These are phyloP conservation scores for Chelon auratus DNA, from an alignment of 2,797 vertebrate species.

Conservation along the genomic window DNA sequence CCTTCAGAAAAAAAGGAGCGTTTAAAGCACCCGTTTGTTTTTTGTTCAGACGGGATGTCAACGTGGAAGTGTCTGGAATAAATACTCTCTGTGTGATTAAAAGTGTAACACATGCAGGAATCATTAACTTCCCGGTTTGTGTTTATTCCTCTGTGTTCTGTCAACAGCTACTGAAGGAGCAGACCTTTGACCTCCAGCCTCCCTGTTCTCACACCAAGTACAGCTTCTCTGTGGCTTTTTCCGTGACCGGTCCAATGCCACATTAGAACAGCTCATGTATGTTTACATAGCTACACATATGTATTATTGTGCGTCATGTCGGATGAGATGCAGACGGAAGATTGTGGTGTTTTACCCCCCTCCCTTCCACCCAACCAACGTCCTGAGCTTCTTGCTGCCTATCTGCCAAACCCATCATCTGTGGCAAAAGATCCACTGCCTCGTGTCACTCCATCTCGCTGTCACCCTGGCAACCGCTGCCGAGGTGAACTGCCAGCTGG, in stretches of 20 bases:
- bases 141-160: constrained; percentile 29
- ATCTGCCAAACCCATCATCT: constrained; percentile 92
- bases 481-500: constrained; percentile 89
- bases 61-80: background rate
- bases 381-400: constrained; percentile 77
- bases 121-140: constrained; percentile 60
- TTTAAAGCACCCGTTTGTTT: background rate
- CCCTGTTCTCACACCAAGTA: constrained; percentile 5
- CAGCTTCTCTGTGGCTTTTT: background rate
- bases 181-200: constrained; percentile 51
- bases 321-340: constrained; percentile 12
- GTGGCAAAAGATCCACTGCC: constrained; percentile 86
- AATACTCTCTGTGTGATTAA: background rate
- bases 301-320: background rate
- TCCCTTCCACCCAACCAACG: constrained; percentile 20
- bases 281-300: background rate
- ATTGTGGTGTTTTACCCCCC: background rate
- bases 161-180: constrained; percentile 16
- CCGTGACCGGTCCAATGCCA: background rate
- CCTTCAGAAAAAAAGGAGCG: background rate
- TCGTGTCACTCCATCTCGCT: constrained; percentile 83
- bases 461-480: constrained; percentile 91
- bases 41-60: background rate
- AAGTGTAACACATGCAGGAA: constrained; percentile 27
- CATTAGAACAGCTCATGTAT: background rate